Conservation (phyloP, 92 coral and sea anemone species). For the Pocillopora grandis region DNA sequence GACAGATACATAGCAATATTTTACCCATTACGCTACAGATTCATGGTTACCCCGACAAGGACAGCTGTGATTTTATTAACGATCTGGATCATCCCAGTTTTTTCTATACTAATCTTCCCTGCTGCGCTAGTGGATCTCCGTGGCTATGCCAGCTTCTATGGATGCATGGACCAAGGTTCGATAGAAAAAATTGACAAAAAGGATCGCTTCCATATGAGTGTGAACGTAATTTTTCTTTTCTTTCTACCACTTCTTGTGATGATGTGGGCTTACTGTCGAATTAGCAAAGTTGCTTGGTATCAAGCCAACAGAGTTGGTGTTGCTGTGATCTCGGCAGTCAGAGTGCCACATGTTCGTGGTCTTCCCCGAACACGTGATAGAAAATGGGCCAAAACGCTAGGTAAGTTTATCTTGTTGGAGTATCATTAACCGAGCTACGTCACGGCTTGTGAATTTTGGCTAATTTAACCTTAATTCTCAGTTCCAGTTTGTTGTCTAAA, state of each 20-base stretch:
- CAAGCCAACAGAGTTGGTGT: conserved; percentile 67
- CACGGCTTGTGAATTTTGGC: no score
- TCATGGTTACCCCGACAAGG: conserved; percentile 45
- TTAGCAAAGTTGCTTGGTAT: conserved; percentile 73
- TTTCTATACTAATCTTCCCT: conserved; percentile 34
- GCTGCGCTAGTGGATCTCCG: neutral
- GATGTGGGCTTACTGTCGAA: conserved; percentile 52
- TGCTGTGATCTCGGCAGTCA: conserved; percentile 15
- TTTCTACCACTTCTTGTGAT: conserved; percentile 52
- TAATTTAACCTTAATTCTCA: no score
- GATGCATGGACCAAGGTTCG: conserved; percentile 34
- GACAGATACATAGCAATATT: conserved; percentile 72
- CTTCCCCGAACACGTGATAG: conserved; percentile 54
- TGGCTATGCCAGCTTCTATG: conserved; percentile 32
- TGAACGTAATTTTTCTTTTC: conserved; percentile 50
- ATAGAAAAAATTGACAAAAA: conserved; percentile 12
- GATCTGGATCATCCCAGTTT: conserved; percentile 47
- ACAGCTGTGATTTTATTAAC: conserved; percentile 19
- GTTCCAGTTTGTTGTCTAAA: no score
- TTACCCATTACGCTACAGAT: conserved; percentile 59
- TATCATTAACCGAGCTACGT: neutral
- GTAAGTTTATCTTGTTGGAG: conserved; percentile 26
- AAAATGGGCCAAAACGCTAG: conserved; percentile 75
- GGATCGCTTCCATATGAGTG: conserved; percentile 22
- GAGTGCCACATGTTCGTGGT: conserved; percentile 22